Percentiles rank a stretch among this genome's conserved stretches.
phyloP scores from a whole-genome alignment of 2,888 invertebrate species.

The Polydrusus pterygomalis region DNA sequence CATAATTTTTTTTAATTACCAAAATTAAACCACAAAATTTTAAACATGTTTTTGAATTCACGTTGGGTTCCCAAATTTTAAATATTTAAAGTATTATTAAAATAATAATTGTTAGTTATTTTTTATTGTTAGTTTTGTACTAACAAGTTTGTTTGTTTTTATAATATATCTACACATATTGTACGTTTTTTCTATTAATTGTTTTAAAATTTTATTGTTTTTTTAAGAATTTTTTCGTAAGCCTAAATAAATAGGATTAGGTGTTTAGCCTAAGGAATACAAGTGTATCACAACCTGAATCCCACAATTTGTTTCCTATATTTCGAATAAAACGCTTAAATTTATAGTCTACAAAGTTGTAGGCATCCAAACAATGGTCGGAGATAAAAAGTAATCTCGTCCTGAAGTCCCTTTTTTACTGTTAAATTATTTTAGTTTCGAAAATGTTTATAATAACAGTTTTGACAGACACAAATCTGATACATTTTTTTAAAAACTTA shows the following conservation, averaged over 20 bases:
- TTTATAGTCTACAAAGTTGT: background rate
- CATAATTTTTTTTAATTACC: too few relatives aligned
- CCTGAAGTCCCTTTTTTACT: too few relatives aligned
- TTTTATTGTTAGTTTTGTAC: slow-evolving; percentile 21
- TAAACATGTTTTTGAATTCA: slow-evolving; percentile 15
- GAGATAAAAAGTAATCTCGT: too few relatives aligned
- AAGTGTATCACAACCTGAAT: slow-evolving; percentile 3
- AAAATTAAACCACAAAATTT: too few relatives aligned
- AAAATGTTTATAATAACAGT: too few relatives aligned
- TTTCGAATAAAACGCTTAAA: background rate
- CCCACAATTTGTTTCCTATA: background rate
- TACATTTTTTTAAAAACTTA: too few relatives aligned
- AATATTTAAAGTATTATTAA: slow-evolving; percentile 38
- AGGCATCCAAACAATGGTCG: too few relatives aligned
- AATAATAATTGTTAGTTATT: slow-evolving; percentile 11
- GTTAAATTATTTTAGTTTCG: too few relatives aligned
- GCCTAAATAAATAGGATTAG: slow-evolving; percentile 24
- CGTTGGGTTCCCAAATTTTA: slow-evolving; percentile 30
- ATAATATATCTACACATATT: slow-evolving; percentile 1
- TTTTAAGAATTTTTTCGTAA: slow-evolving; percentile 16
- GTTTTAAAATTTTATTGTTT: slow-evolving; percentile 25
- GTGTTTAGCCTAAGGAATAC: slow-evolving; percentile 16
- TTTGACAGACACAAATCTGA: too few relatives aligned
- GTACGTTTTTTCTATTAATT: slow-evolving; percentile 29
- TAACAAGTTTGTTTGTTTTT: slow-evolving; percentile 22